These are phyloP conservation scores for Euplexia lucipara DNA, from an alignment of 2,888 invertebrate genomes.

Conservation along the genomic window DNA sequence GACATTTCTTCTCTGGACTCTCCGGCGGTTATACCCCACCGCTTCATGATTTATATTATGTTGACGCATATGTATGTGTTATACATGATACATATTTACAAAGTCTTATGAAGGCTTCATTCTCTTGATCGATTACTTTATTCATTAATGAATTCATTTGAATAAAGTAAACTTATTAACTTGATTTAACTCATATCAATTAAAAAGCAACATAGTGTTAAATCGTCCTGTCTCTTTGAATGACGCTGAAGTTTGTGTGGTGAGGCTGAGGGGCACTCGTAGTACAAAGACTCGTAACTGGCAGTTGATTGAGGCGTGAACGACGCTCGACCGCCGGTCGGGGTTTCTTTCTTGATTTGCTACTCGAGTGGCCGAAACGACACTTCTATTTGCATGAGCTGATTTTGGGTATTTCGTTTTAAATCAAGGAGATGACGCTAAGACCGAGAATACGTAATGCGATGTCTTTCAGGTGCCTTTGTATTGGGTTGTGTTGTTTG, in stretches of 20 bases:
- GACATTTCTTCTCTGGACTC: constrained; percentile 77
- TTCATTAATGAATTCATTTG: constrained; percentile 19
- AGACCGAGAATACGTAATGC: constrained; percentile 63
- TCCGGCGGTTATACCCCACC: constrained; percentile 64
- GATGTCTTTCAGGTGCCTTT: constrained; percentile 49
- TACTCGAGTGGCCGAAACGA: constrained; percentile 89
- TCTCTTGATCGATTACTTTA: constrained; percentile 12
- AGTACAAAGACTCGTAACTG: constrained; percentile 85
- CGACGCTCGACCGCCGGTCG: constrained; percentile 84
- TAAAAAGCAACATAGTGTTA: constrained; percentile 40
- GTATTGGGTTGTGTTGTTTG: constrained; percentile 23
- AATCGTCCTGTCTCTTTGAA: constrained; percentile 55
- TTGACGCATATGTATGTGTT: constrained; percentile 49
- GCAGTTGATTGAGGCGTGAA: constrained; percentile 90
- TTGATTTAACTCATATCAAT: constrained; percentile 29
- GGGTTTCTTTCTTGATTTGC: constrained; percentile 90
- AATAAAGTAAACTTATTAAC: not conserved
- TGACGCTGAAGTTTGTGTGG: constrained; percentile 77
- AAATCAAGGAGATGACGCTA: constrained; percentile 70
- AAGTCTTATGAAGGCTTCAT: constrained; percentile 13
- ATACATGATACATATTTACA: constrained; percentile 44
- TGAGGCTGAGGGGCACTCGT: constrained; percentile 78
- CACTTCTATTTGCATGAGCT: constrained; percentile 89
- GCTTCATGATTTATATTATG: constrained; percentile 63
- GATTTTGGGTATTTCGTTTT: constrained; percentile 81